These are phyloP conservation scores for Platichthys stellatus DNA, from an alignment of 2,113 vertebrate genomes.

Conservation along the genomic window DNA sequence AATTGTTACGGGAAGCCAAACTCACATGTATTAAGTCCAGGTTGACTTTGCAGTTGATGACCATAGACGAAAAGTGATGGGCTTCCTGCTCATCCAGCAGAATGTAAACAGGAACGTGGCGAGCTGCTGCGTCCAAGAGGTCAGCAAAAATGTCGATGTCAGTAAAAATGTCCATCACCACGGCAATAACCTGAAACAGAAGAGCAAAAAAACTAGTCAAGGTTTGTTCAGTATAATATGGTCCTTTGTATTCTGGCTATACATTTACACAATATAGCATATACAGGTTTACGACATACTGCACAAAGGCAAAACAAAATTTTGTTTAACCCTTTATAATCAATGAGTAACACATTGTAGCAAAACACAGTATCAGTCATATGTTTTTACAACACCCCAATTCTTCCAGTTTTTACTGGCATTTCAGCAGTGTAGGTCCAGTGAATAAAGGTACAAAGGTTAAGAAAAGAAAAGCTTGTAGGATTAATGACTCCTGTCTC, in stretches of 20 bases:
- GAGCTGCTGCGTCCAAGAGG: conserved; percentile 89
- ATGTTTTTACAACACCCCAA: too few species aligned
- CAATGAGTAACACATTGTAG: too few species aligned
- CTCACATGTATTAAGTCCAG: conserved; percentile 91
- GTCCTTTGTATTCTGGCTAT: neutral
- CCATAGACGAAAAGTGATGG: conserved; percentile 91
- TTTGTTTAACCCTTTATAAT: too few species aligned
- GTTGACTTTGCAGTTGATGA: conserved; percentile 90
- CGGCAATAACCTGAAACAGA: conserved; percentile 89
- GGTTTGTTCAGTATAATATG: neutral
- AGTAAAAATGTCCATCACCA: conserved; percentile 97
- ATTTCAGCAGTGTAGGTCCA: too few species aligned
- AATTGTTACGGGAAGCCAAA: conserved; percentile 16
- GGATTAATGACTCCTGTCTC: neutral
- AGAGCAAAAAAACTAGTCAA: conserved; percentile 26
- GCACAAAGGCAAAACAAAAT: neutral
- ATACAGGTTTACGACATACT: neutral
- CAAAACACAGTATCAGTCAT: too few species aligned
- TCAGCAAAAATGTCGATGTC: conserved; percentile 94
- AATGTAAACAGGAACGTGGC: conserved; percentile 94
- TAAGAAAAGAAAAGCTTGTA: neutral
- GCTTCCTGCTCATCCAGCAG: conserved; percentile 92
- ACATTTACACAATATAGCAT: too few species aligned
- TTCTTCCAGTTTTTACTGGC: too few species aligned
- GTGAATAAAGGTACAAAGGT: too few species aligned